Evolutionary conservation across 1,140 invertebrate species (phyloP).

Genomic region (Diuraphis noxia): DNA sequence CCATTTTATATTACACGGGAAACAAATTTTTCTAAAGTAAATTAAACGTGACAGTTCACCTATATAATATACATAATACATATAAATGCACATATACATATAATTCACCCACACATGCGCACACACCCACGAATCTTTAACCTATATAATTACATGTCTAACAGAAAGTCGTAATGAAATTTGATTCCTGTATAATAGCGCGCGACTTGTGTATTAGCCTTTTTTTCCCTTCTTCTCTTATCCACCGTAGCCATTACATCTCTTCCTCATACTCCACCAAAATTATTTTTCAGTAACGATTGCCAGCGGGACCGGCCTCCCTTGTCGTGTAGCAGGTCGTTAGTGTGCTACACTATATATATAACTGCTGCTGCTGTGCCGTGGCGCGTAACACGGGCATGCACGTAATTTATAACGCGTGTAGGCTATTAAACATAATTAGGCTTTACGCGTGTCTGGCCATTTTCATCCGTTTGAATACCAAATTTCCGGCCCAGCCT

Average conservation of each 20-base stretch:
- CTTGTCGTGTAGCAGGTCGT: neutral
- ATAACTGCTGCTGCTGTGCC: neutral
- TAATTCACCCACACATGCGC: no score
- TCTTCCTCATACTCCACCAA: neutral
- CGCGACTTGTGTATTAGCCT: neutral
- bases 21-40: neutral
- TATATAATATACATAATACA: neutral
- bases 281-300: conserved; percentile 1
- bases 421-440: conserved; percentile 20
- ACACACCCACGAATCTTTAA: neutral
- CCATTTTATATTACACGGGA: neutral
- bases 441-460: conserved; percentile 13
- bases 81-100: neutral
- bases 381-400: neutral
- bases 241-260: no score
- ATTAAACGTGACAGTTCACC: neutral
- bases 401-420: conserved; percentile 10
- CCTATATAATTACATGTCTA: neutral
- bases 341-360: neutral
- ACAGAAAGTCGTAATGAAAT: conserved; percentile 8
- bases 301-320: neutral
- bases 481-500: neutral
- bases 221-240: neutral
- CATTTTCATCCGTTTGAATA: conserved; percentile 19
- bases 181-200: neutral